Evolutionary conservation across 2,797 vertebrate species (phyloP).

Genomic region (Anniella stebbinsi): DNA sequence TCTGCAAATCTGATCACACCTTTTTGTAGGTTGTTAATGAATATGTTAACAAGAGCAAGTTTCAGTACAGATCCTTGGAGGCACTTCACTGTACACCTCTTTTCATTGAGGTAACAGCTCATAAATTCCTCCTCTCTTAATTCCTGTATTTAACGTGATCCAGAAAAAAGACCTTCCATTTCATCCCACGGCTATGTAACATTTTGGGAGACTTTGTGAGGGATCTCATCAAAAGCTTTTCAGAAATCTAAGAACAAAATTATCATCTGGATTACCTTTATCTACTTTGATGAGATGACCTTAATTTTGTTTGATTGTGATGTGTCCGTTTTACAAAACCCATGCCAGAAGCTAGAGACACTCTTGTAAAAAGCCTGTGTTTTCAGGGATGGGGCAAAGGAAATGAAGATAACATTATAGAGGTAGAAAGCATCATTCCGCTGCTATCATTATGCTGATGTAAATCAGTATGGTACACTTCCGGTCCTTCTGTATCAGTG

Average conservation of each 20-base stretch:
- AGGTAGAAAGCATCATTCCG: background rate
- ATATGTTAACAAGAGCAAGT: constrained; percentile 33
- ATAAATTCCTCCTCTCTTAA: constrained; percentile 20
- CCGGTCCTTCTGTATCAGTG: background rate
- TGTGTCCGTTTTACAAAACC: background rate
- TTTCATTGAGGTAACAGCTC: constrained; percentile 7
- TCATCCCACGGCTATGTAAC: background rate
- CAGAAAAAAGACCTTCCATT: background rate
- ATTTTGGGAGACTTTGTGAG: background rate
- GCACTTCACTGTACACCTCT: background rate
- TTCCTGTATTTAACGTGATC: constrained; percentile 2
- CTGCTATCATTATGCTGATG: background rate
- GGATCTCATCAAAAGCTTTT: background rate
- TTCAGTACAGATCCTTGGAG: background rate
- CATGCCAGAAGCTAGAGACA: background rate
- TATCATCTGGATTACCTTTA: background rate
- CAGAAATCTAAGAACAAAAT: background rate
- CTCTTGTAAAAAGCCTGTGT: background rate
- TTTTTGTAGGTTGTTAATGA: constrained; percentile 35
- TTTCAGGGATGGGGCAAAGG: background rate
- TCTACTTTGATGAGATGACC: background rate
- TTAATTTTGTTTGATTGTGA: background rate
- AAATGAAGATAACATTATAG: background rate
- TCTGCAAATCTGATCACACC: constrained; percentile 26
- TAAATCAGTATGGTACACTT: background rate